Conservation (phyloP, 2,113 vertebrate species). For the Propithecus coquereli region DNA sequence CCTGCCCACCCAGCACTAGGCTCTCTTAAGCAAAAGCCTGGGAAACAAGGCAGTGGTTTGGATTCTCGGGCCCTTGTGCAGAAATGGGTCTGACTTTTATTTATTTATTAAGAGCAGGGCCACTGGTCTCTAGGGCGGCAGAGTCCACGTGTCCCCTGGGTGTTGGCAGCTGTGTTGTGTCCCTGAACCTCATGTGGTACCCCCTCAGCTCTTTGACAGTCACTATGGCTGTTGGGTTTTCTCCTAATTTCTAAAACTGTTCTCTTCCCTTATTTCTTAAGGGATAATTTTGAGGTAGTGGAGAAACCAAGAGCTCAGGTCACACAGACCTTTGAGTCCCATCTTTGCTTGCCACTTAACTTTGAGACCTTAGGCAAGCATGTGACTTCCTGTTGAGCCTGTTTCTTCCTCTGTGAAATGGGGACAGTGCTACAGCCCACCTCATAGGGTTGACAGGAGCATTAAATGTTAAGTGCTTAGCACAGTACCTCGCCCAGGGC, state of each 20-base stretch:
- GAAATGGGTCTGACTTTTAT: neutral
- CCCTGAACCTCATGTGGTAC: fast-evolving
- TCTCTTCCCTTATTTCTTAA: neutral
- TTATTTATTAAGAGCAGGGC: neutral
- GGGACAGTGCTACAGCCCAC: neutral
- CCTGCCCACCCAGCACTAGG: neutral
- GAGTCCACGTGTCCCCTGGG: neutral
- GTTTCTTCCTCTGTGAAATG: neutral
- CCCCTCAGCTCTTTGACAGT: neutral
- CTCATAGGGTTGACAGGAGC: neutral
- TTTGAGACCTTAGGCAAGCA: neutral
- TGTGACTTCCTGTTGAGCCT: neutral
- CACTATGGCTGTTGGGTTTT: neutral
- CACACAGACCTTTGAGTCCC: neutral
- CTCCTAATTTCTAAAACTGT: neutral
- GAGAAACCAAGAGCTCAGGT: neutral
- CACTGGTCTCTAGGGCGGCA: neutral
- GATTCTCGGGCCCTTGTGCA: neutral
- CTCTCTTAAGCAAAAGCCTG: neutral
- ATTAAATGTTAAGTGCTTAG: no score
- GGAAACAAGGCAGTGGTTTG: neutral
- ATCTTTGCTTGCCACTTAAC: neutral
- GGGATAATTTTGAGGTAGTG: neutral
- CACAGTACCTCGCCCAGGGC: fast-evolving
- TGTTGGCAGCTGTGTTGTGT: neutral